A percentile compares a stretch with the other conserved stretches of the same genome.
Conservation (phyloP, 2,797 vertebrate genomes). For the Morus bassanus region DNA sequence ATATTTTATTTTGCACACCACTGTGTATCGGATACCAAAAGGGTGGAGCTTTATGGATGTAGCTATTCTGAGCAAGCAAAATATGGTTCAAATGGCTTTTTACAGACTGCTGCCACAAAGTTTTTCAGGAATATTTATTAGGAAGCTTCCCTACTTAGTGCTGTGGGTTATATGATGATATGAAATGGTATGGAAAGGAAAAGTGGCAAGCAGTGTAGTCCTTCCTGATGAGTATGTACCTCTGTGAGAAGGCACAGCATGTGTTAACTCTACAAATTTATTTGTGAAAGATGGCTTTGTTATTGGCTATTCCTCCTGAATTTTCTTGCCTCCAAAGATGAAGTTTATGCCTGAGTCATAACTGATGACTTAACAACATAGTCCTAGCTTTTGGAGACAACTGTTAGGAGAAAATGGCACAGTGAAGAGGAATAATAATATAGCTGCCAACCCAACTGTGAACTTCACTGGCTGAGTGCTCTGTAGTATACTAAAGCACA, state of each 20-base stretch:
- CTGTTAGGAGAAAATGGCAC: neutral
- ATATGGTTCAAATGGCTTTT: neutral
- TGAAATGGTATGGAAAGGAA: neutral
- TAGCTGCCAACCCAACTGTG: neutral
- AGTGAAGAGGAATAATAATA: neutral
- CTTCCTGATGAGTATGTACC: neutral
- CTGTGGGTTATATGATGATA: neutral
- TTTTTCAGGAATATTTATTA: neutral
- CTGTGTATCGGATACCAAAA: neutral
- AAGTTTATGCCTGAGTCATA: neutral
- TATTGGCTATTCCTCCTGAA: neutral
- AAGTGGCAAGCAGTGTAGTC: neutral
- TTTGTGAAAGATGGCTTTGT: neutral
- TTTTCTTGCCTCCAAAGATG: neutral
- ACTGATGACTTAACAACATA: neutral
- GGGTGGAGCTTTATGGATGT: neutral
- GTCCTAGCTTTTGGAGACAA: neutral
- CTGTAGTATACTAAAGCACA: neutral
- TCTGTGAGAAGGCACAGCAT: neutral
- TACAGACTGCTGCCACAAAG: neutral
- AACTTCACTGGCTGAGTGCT: neutral
- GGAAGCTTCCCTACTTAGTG: neutral
- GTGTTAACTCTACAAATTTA: neutral
- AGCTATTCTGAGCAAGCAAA: neutral
- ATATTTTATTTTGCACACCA: neutral